Evolutionary conservation across 2,888 invertebrate genomes (phyloP), one percentile per base, ranked within the genome.

Genomic region (Lumbricus terrestris): DNA sequence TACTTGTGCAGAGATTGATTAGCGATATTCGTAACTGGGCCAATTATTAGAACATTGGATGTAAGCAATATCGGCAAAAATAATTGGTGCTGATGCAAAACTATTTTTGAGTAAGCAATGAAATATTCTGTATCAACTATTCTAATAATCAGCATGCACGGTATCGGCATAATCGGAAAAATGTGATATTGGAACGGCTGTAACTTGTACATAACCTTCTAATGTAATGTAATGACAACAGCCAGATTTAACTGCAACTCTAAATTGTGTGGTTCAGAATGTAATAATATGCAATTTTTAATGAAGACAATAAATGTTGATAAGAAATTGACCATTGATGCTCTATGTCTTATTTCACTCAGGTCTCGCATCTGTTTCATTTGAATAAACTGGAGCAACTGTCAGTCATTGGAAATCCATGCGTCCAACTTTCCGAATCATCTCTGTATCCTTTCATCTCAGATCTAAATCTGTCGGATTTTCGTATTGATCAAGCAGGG

Each of bases 341-440:
- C 0, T 34, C 38, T 83, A 20, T 42, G 35, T 38, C 33, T 90
- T 35, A 69, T 33, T 85, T 90, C 23, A 90, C 85, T 16, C 88
- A 91, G 91, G 89, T 91, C 88, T 89, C 90, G 47, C 89, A 91
- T 90, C 54, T 93, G 90, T 90, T 90, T 90, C 96, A 97, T 94
- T 95, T 98, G 92, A 96, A 96, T 88, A 96, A 96, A 93, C 95
- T 98, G 92, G 96, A 97, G 91, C 97, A 97, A 95, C 96, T 98
- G 93, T 97, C 97, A 33, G 96, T 98, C 91, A 97, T 97, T 93
- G 97, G 97, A 91, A 98, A 98, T 95, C 98, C 98, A 0, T 98
- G 98, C 95, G 97, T 98, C 88, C 96, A 96, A 92, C 96, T 97
- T 96, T 96, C 97, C 8, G 91, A 89, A 15, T 35, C 88, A 20